phyloP scores from a whole-genome alignment of 2,888 invertebrate genomes.

The Glaucopsyche alexis region DNA sequence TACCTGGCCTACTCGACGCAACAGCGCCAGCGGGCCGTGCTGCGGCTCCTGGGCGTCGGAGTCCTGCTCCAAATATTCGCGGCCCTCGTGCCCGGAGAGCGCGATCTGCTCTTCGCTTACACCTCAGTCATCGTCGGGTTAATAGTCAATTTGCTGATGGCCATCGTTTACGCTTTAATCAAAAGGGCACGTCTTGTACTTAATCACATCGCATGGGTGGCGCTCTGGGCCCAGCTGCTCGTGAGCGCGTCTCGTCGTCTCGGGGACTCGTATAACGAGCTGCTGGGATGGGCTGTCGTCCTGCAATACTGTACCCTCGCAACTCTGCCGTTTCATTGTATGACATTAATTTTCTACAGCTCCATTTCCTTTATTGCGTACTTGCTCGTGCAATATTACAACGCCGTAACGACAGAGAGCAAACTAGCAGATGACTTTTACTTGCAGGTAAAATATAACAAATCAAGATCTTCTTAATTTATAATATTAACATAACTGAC shows the following conservation, averaged over 20 bases:
- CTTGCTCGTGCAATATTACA: constrained; percentile 63
- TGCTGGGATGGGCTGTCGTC: constrained; percentile 87
- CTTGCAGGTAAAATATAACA: constrained; percentile 53
- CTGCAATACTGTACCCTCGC: constrained; percentile 87
- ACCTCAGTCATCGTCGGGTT: constrained; percentile 51
- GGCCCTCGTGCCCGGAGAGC: constrained; percentile 65
- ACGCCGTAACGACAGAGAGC: constrained; percentile 56
- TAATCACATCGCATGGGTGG: constrained; percentile 84
- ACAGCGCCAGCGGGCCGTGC: constrained; percentile 65
- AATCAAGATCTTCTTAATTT: not conserved
- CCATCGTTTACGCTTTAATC: constrained; percentile 50
- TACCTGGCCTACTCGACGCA: constrained; percentile 65
- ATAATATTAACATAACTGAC: constrained; percentile 10
- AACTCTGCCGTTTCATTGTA: constrained; percentile 82
- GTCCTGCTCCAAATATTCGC: constrained; percentile 61
- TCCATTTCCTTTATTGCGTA: constrained; percentile 55
- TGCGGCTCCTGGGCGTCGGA: constrained; percentile 61
- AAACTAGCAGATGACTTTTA: constrained; percentile 60
- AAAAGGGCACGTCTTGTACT: constrained; percentile 72
- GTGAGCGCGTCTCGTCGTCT: constrained; percentile 69
- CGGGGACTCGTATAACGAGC: constrained; percentile 78
- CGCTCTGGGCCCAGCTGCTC: constrained; percentile 72
- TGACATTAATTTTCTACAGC: constrained; percentile 58
- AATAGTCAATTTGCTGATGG: constrained; percentile 51
- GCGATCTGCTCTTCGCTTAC: constrained; percentile 58